phyloP scores from a whole-genome alignment of 2,113 vertebrate genomes.

The Serilophus lunatus region DNA sequence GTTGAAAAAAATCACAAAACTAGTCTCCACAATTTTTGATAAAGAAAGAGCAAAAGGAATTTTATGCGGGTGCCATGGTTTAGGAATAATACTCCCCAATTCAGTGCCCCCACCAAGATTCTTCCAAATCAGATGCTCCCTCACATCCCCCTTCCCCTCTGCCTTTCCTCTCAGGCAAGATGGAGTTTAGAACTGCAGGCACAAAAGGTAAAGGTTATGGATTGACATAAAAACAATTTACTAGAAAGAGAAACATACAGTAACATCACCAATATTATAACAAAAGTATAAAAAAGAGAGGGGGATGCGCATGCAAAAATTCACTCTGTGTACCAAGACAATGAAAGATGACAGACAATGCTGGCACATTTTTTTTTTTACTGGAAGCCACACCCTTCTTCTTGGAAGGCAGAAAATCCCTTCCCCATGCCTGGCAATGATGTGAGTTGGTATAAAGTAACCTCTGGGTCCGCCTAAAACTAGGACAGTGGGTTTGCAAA shows the following conservation, averaged over 20 bases:
- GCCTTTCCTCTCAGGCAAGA: neutral
- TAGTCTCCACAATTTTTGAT: neutral
- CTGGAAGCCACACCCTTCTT: neutral
- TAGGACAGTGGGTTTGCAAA: neutral
- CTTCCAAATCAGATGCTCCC: neutral
- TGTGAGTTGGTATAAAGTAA: neutral
- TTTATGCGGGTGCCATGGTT: neutral
- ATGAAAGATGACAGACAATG: neutral
- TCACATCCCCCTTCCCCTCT: neutral
- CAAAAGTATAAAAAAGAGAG: neutral
- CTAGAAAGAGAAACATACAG: neutral
- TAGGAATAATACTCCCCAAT: neutral
- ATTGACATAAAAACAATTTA: neutral
- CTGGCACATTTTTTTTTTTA: neutral
- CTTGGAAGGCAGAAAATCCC: neutral
- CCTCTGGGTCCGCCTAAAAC: neutral
- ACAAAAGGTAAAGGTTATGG: neutral
- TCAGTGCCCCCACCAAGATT: rapidly evolving
- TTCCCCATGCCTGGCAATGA: rapidly evolving
- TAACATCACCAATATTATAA: neutral
- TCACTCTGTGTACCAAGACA: rapidly evolving
- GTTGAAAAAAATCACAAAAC: neutral
- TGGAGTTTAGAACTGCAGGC: neutral
- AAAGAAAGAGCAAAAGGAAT: neutral
- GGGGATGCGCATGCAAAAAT: neutral